phyloP scores from a whole-genome alignment of 2,797 vertebrate genomes.

The Miichthys miiuy region DNA sequence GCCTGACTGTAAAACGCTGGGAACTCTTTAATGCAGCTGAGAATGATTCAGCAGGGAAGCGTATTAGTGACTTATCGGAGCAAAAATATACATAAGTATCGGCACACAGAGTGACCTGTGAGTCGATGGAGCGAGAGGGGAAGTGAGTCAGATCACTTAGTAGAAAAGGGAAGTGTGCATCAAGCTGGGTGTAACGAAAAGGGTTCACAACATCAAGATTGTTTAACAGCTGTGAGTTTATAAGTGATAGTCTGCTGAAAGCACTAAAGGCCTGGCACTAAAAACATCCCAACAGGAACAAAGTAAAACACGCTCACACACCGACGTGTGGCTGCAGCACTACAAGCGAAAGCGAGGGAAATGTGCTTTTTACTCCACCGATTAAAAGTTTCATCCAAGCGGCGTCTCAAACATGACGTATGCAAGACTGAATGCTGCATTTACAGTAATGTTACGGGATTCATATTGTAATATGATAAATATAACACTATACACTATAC shows the following conservation, averaged over 20 bases:
- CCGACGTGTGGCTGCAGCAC: background rate
- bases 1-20: background rate
- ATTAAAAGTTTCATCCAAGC: background rate
- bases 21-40: conserved; percentile 7
- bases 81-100: conserved; percentile 21
- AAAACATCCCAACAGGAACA: conserved; percentile 13
- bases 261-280: background rate
- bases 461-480: too few relatives aligned
- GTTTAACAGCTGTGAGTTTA: conserved; percentile 32
- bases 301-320: background rate
- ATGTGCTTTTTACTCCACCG: too few relatives aligned
- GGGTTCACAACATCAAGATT: conserved; percentile 1
- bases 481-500: too few relatives aligned
- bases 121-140: conserved; percentile 9
- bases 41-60: conserved; percentile 15
- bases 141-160: conserved; percentile 46
- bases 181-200: conserved; percentile 20
- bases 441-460: background rate
- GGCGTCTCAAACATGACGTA: background rate
- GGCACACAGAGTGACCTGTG: background rate
- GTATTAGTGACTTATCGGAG: conserved; percentile 22
- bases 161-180: conserved; percentile 57
- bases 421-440: background rate
- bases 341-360: too few relatives aligned
- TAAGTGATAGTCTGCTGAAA: background rate